Evolutionary conservation across 2,888 invertebrate species (phyloP), one percentile per base, ranked within the genome.

Genomic region (Agriotes lineatus): DNA sequence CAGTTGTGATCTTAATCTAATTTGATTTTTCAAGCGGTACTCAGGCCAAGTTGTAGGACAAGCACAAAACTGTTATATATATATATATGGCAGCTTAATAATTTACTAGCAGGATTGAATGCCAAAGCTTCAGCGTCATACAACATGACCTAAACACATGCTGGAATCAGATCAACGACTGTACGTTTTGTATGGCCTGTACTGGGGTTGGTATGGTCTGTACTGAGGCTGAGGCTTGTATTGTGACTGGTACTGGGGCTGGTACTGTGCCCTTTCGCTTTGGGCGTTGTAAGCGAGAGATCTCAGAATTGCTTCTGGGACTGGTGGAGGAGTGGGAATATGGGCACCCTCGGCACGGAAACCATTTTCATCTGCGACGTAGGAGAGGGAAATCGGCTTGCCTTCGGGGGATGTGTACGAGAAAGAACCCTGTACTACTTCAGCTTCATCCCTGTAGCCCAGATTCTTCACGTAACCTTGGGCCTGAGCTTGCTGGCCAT

Each of bases 401-500:
- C 90, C 90, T 75, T 94, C 93, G 0, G 93, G 93, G 0, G 93
- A 88, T 3, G 91, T 88, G 79, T 93, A 94, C 0, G 93, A 89
- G 80, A 89, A 93, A 39, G 91, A 90, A 44, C 94, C 94, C 81
- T 92, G 91, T 1, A 92, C 91, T 0, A 92, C 91, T 89, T 93
- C 88, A 12, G 90, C 90, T 77, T 90, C 90, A 60, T 89, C 88
- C 71, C 90, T 90, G 69, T 90, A 88, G 16, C 92, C 89, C 39
- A 87, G 86, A 77, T 91, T 91, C 84, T 92, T 93, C 61, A 93
- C 84, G 80, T 89, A 93, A 20, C 93, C 93, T 77, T 88, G 90
- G 77, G 93, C 93, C 84, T 93, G 92, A 4, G 90, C 92, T 77
- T 92, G 90, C 75, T 93, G 93, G 52, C 93, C 93, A 82, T 94